These are phyloP conservation scores for Amphimedon queenslandica DNA, from an alignment of 37 sponge, comb jelly and placozoan genomes.

Conservation along the genomic window DNA sequence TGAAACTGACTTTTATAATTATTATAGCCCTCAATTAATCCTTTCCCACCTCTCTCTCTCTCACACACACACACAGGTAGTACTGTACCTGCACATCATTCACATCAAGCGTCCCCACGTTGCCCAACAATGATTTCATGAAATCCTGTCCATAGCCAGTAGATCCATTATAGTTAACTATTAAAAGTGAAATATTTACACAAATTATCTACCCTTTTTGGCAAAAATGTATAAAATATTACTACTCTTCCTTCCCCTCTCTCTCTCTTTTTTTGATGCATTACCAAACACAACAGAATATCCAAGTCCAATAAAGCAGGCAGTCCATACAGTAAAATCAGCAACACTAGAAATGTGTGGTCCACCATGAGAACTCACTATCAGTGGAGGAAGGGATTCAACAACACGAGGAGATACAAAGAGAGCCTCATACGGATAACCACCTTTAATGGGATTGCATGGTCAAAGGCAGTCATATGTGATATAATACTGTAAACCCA, in stretches of 20 bases:
- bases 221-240: no score
- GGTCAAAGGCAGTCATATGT: no score
- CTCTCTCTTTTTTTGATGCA: no score
- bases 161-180: constrained; percentile 95
- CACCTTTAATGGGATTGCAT: neutral
- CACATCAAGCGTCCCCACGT: constrained; percentile 87
- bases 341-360: constrained; percentile 49
- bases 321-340: constrained; percentile 46
- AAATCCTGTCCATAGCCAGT: constrained; percentile 77
- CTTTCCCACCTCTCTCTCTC: no score
- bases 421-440: constrained; percentile 50
- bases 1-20: no score
- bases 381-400: constrained; percentile 17
- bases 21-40: no score
- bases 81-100: constrained; percentile 91
- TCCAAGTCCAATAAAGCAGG: constrained; percentile 54
- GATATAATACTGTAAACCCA: no score
- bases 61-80: no score
- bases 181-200: no score
- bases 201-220: no score
- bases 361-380: constrained; percentile 76
- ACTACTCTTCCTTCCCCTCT: no score
- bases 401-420: constrained; percentile 8
- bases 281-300: constrained; percentile 77
- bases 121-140: constrained; percentile 69